These are phyloP conservation scores for Muscidifurax raptorellus DNA, from an alignment of 1,140 invertebrate species.

Conservation along the genomic window DNA sequence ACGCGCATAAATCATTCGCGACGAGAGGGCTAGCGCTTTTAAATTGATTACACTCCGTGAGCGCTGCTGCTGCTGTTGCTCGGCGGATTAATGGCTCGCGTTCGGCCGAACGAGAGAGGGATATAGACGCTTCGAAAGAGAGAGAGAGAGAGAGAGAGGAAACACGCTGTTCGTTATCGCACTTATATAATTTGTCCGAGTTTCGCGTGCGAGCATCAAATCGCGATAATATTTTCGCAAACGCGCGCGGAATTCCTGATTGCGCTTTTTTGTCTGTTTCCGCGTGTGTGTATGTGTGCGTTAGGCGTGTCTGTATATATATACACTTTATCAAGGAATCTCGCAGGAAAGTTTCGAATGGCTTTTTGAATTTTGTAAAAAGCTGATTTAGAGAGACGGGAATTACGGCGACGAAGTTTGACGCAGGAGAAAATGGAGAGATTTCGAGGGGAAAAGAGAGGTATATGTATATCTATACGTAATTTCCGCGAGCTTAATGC, in stretches of 20 bases:
- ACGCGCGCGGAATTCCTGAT: not conserved
- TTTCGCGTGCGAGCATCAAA: not conserved
- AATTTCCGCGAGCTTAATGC: not conserved
- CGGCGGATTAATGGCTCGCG: constrained; percentile 52
- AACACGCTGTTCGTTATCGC: constrained; percentile 49
- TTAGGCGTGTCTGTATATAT: no score
- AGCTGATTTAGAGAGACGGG: not conserved
- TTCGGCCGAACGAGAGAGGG: not conserved
- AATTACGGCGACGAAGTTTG: not conserved
- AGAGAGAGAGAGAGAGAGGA: constrained; percentile 15
- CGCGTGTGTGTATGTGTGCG: no score
- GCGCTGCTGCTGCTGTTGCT: constrained; percentile 20
- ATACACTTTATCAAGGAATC: not conserved
- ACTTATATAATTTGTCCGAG: constrained; percentile 25
- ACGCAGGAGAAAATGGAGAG: not conserved
- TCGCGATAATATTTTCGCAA: constrained; percentile 6
- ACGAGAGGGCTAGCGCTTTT: constrained; percentile 50
- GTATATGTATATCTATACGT: no score
- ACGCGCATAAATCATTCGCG: constrained; percentile 59
- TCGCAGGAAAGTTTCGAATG: not conserved
- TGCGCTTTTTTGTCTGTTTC: not conserved
- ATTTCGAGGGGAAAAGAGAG: not conserved
- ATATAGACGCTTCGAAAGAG: not conserved
- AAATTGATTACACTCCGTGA: constrained; percentile 57
- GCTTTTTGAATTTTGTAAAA: not conserved